Percentiles rank a stretch among this genome's conserved stretches.
Evolutionary conservation across 1,140 invertebrate species (phyloP).

Genomic region (Drosophila kohkoa): DNA sequence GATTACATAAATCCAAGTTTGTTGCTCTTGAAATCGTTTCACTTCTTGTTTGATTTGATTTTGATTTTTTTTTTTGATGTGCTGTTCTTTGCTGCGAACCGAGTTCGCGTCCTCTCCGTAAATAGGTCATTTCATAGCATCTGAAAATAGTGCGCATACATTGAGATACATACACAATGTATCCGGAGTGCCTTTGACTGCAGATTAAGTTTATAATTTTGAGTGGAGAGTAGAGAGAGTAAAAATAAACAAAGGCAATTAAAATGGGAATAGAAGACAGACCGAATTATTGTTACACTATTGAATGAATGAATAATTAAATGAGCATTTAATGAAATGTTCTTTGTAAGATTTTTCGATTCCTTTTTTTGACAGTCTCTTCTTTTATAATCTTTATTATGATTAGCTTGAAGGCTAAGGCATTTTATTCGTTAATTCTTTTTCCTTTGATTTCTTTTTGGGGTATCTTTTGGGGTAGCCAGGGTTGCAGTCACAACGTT

Average conservation of each 20-base stretch:
- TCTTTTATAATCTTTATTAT: too few species aligned
- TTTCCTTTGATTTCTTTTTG: too few species aligned
- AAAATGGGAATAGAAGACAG: too few species aligned
- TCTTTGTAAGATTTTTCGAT: too few species aligned
- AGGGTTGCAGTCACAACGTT: slow-evolving; percentile 10
- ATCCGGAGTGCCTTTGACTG: background rate
- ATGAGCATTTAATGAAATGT: too few species aligned
- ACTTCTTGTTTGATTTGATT: background rate
- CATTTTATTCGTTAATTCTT: too few species aligned
- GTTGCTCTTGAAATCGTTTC: slow-evolving; percentile 18
- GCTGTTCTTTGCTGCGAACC: too few species aligned
- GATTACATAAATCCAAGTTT: slow-evolving; percentile 1
- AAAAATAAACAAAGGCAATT: background rate
- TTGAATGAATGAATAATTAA: background rate
- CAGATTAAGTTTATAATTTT: slow-evolving; percentile 1
- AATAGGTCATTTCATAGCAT: slow-evolving; percentile 8
- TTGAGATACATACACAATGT: background rate
- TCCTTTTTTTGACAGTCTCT: too few species aligned
- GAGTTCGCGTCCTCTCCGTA: slow-evolving; percentile 1
- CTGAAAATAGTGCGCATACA: slow-evolving; percentile 4
- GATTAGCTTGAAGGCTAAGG: too few species aligned
- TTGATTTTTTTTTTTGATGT: background rate
- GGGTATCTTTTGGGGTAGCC: background rate
- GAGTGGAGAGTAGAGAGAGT: background rate
- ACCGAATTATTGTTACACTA: background rate